A percentile compares a stretch with the other conserved stretches of the same genome.
Conservation (phyloP, 2,113 vertebrate genomes). For the Podilymbus podiceps region DNA sequence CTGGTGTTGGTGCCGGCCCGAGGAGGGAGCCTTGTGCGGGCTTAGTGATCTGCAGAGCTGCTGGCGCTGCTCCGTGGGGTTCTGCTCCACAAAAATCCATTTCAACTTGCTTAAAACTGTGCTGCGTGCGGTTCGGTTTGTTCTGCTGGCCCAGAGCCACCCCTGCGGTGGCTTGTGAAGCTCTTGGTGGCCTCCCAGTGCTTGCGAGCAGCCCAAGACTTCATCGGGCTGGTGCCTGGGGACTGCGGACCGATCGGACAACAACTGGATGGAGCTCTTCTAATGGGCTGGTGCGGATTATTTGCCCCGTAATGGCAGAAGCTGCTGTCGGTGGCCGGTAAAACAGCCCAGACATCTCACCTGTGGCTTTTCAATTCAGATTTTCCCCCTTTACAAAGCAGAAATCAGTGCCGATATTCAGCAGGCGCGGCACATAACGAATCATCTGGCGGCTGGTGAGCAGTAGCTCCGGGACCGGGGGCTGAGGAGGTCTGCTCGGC, state of each 20-base stretch:
- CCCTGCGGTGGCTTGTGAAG: neutral
- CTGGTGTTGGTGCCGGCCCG: neutral
- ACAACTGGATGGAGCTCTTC: neutral
- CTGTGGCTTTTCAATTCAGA: neutral
- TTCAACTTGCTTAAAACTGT: neutral
- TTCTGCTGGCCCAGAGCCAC: neutral
- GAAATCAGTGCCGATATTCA: neutral
- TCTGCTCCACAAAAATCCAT: neutral
- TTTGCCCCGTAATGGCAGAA: neutral
- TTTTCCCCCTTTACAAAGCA: neutral
- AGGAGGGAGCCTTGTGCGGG: neutral
- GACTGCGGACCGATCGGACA: neutral
- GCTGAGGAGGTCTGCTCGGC: neutral
- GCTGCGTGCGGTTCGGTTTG: neutral
- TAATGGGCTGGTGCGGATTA: neutral
- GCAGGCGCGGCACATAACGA: neutral
- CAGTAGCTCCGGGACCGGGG: neutral
- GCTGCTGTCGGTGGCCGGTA: neutral
- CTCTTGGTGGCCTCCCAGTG: neutral
- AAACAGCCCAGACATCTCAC: neutral
- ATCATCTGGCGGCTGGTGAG: neutral
- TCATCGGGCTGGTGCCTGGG: neutral
- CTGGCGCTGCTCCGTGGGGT: neutral
- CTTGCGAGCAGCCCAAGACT: neutral
- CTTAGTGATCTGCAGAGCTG: neutral